phyloP scores from a whole-genome alignment of 2,113 vertebrate species.

The Seriola dumerili region DNA sequence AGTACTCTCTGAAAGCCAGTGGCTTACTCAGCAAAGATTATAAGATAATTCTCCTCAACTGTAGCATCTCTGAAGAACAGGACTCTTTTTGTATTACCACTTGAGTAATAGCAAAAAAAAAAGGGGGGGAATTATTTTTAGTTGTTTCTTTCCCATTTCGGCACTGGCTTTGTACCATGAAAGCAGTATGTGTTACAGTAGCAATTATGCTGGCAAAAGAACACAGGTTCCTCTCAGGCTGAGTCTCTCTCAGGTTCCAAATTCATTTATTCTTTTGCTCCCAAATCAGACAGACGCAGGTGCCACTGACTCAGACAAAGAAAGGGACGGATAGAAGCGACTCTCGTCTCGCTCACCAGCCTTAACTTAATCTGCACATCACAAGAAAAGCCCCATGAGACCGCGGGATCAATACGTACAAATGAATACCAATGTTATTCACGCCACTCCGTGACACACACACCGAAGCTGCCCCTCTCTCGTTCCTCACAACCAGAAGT shows the following conservation, averaged over 20 bases:
- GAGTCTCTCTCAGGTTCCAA: conserved; percentile 4
- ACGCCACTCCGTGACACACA: conserved; percentile 13
- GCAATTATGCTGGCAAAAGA: not conserved
- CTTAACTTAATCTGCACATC: conserved; percentile 34
- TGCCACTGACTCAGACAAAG: conserved; percentile 5
- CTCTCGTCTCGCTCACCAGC: conserved; percentile 3
- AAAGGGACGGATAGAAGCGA: not conserved
- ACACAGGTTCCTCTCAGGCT: not conserved
- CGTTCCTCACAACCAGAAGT: conserved; percentile 18
- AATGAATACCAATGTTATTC: conserved; percentile 32
- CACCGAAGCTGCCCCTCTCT: conserved; percentile 3
- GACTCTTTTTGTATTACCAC: not conserved
- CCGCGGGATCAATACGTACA: conserved; percentile 42
- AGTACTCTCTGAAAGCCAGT: not conserved
- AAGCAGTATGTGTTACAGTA: not conserved
- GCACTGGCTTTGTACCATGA: not conserved
- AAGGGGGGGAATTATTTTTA: not conserved
- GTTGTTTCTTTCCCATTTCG: not conserved
- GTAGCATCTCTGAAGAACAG: not conserved
- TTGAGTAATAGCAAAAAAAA: not conserved
- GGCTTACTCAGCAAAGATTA: not conserved
- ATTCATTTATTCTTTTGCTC: conserved; percentile 1
- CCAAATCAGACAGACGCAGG: not conserved
- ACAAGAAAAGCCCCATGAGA: conserved; percentile 7
- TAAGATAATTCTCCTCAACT: not conserved